Conservation (phyloP, 2,888 invertebrate genomes). For the Chrysomela aeneicollis region DNA sequence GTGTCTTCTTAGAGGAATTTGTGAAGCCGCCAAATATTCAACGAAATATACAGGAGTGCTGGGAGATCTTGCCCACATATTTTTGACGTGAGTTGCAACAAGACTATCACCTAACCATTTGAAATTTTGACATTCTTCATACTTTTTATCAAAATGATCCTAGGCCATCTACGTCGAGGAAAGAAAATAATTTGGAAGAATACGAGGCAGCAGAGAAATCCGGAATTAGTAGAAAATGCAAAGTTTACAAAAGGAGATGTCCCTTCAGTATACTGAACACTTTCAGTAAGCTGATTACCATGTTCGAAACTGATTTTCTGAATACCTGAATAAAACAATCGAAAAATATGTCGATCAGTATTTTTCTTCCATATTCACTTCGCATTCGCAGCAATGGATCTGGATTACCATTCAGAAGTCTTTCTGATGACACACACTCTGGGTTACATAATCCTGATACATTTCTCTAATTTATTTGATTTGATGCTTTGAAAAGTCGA, state of each 20-base stretch:
- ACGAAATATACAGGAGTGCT: conserved; percentile 48
- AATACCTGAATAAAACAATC: conserved; percentile 13
- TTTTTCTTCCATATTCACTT: background rate
- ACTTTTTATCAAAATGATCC: too few species aligned
- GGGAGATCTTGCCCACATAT: conserved; percentile 40
- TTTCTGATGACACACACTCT: background rate
- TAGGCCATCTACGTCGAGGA: conserved; percentile 72
- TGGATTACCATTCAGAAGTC: background rate
- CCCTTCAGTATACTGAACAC: conserved; percentile 66
- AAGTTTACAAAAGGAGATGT: conserved; percentile 63
- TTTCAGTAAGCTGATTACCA: conserved; percentile 51
- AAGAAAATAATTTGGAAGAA: conserved; percentile 39
- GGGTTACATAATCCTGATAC: conserved; percentile 12
- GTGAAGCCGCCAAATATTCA: conserved; percentile 67
- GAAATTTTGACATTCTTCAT: conserved; percentile 17
- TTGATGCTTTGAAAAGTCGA: background rate
- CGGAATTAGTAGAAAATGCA: conserved; percentile 60
- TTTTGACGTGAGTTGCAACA: conserved; percentile 8
- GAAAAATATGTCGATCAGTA: background rate
- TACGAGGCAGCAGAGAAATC: conserved; percentile 47
- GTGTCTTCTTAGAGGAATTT: conserved; percentile 77
- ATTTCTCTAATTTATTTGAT: conserved; percentile 13
- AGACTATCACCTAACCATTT: too few species aligned
- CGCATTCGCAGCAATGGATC: background rate
- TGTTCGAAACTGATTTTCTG: conserved; percentile 9